phyloP scores from a whole-genome alignment of 2,797 vertebrate genomes.

The Pygocentrus nattereri region DNA sequence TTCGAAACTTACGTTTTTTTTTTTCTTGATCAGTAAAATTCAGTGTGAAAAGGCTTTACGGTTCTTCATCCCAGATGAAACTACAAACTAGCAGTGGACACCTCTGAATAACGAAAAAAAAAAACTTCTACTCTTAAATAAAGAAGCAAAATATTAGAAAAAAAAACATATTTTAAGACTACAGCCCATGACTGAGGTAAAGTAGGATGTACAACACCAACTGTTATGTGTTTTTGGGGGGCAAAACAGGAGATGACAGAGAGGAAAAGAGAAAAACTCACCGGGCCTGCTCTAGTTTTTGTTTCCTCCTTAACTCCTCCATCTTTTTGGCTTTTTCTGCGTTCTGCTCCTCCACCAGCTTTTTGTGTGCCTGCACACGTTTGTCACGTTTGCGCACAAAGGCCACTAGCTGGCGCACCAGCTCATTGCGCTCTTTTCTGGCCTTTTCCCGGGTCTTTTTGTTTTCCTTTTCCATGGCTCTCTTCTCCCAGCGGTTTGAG shows the following conservation, averaged over 20 bases:
- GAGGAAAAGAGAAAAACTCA: conserved; percentile 65
- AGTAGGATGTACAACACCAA: no score
- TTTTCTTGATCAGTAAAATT: no score
- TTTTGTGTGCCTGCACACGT: conserved; percentile 92
- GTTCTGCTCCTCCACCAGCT: conserved; percentile 93
- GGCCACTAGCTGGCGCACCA: conserved; percentile 91
- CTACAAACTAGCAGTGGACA: no score
- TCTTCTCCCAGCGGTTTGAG: conserved; percentile 96
- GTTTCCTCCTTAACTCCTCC: conserved; percentile 87
- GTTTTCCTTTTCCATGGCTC: conserved; percentile 99
- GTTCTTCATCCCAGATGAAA: no score
- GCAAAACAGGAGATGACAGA: neutral
- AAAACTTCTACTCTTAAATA: no score
- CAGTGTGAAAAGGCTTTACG: no score
- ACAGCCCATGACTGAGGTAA: no score
- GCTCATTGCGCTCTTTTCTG: conserved; percentile 90
- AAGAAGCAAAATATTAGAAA: no score
- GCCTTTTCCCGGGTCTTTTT: conserved; percentile 92
- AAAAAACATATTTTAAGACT: no score
- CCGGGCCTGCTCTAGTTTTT: conserved; percentile 92
- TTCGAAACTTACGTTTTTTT: no score
- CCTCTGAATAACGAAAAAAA: no score
- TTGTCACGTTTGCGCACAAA: conserved; percentile 95
- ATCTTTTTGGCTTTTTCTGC: conserved; percentile 89
- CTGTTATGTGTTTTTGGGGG: no score